phyloP scores from a whole-genome alignment of 1,140 invertebrate species.

The Lepidurus couesii region DNA sequence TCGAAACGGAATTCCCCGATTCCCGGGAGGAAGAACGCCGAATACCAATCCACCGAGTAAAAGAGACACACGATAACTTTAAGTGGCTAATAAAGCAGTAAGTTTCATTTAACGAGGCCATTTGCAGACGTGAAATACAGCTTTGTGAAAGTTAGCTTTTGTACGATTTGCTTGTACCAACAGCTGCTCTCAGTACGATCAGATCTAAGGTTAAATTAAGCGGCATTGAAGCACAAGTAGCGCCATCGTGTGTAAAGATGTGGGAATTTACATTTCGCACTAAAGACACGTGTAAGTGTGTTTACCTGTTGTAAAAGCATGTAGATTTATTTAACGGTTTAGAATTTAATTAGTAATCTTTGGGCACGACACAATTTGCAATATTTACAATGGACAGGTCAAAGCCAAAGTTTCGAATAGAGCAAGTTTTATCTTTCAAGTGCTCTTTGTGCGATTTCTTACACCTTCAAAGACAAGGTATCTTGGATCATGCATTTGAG shows the following conservation, averaged over 20 bases:
- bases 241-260: too few relatives aligned
- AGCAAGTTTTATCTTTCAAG: constrained; percentile 43
- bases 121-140: not conserved
- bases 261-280: too few relatives aligned
- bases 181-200: too few relatives aligned
- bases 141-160: not conserved
- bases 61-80: too few relatives aligned
- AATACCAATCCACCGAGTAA: too few relatives aligned
- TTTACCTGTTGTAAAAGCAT: not conserved
- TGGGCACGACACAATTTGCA: too few relatives aligned
- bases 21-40: not conserved
- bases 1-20: not conserved
- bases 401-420: constrained; percentile 33
- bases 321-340: not conserved
- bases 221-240: too few relatives aligned
- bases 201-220: too few relatives aligned
- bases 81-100: too few relatives aligned
- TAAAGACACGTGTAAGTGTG: too few relatives aligned
- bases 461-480: constrained; percentile 37
- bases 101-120: not conserved
- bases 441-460: constrained; percentile 43
- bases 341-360: not conserved
- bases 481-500: constrained; percentile 40
- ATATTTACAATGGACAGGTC: constrained; percentile 23
- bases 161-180: too few relatives aligned